These are phyloP conservation scores for Monarcha castaneiventris DNA, from an alignment of 2,113 vertebrate species.

Conservation along the genomic window DNA sequence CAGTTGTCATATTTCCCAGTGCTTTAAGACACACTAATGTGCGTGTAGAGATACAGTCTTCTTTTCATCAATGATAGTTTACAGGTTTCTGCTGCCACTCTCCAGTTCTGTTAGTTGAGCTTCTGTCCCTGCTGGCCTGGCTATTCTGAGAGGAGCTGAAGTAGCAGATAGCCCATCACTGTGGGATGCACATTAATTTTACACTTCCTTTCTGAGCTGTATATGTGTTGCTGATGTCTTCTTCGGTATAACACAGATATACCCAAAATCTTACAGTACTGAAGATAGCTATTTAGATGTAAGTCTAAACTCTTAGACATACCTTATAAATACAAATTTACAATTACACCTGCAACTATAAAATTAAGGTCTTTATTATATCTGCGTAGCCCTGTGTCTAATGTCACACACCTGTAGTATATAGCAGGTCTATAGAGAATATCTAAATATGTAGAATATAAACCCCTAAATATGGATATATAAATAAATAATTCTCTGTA, in stretches of 20 bases:
- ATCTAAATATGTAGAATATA: not conserved
- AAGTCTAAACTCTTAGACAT: not conserved
- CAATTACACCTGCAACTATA: not conserved
- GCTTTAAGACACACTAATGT: not conserved
- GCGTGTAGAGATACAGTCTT: not conserved
- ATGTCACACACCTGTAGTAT: not conserved
- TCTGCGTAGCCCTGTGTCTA: not conserved
- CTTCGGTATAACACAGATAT: not conserved
- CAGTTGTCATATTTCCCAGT: not conserved
- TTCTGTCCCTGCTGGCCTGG: not conserved
- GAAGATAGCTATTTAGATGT: not conserved
- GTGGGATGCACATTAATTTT: not conserved
- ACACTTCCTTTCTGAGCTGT: not conserved
- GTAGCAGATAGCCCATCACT: not conserved
- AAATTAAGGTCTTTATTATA: not conserved
- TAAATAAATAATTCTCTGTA: not conserved
- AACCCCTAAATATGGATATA: not conserved
- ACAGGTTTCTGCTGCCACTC: not conserved
- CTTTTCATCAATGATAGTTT: not conserved
- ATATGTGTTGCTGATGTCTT: not conserved
- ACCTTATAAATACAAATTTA: not conserved
- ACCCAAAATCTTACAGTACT: not conserved
- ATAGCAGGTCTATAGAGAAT: not conserved
- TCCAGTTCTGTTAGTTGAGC: not conserved
- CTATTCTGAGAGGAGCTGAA: not conserved